Evolutionary conservation across 1,140 invertebrate species (phyloP).

Genomic region (Trichonephila clavata): DNA sequence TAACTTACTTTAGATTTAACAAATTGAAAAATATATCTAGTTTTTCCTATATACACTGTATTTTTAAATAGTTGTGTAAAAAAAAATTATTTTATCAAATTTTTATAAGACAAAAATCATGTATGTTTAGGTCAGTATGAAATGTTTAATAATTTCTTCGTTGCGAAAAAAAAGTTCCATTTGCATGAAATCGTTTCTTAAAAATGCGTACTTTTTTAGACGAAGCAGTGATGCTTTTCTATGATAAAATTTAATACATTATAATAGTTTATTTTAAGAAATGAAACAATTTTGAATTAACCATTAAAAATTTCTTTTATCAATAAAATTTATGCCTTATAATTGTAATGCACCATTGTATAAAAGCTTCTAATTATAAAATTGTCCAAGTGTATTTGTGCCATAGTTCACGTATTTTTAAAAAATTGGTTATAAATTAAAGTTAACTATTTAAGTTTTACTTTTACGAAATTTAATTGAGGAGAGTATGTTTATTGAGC

Average conservation of each 20-base stretch:
- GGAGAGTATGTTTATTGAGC: neutral
- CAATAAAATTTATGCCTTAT: neutral
- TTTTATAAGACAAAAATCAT: constrained; percentile 2
- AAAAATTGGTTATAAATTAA: neutral
- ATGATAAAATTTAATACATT: neutral
- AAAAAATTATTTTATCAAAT: neutral
- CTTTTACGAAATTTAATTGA: neutral
- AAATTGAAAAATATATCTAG: constrained; percentile 3
- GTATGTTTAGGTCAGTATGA: neutral
- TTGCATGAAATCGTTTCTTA: neutral
- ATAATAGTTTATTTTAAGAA: too few relatives aligned
- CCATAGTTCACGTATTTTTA: too few relatives aligned
- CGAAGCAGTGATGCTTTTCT: neutral
- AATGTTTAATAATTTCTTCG: neutral
- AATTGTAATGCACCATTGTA: neutral
- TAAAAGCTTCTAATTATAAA: neutral
- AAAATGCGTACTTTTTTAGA: neutral
- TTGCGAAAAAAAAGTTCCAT: neutral
- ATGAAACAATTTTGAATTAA: too few relatives aligned
- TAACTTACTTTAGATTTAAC: neutral
- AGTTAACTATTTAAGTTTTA: neutral
- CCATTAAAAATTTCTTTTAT: too few relatives aligned
- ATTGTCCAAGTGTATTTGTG: neutral
- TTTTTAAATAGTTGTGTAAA: constrained; percentile 9
- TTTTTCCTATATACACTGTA: neutral